These are phyloP conservation scores for Cossypha heuglini DNA, from an alignment of 2,797 vertebrate species.

Conservation along the genomic window DNA sequence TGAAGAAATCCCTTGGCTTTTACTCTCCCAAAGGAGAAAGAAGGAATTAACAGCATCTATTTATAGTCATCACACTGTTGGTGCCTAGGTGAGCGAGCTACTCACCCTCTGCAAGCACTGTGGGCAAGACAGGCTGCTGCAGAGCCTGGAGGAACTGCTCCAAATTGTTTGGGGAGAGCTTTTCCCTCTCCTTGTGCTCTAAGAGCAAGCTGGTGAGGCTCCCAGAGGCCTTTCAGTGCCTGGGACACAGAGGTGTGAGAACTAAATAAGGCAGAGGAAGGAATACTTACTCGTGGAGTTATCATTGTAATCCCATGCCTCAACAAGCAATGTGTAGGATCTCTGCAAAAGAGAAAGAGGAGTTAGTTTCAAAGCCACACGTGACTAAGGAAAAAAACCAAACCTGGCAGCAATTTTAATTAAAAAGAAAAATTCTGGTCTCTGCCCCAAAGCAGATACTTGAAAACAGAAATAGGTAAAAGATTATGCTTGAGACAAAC, in stretches of 20 bases:
- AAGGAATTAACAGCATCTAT: neutral
- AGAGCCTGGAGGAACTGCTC: neutral
- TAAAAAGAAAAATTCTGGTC: neutral
- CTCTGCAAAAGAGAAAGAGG: conserved; percentile 82
- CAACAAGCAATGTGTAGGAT: conserved; percentile 95
- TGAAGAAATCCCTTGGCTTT: neutral
- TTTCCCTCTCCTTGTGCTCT: neutral
- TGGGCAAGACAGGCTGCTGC: neutral
- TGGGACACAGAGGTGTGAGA: neutral
- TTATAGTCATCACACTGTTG: neutral
- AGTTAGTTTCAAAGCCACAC: conserved; percentile 50
- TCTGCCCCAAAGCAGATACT: neutral
- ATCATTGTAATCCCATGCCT: conserved; percentile 95
- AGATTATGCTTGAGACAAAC: conserved; percentile 59
- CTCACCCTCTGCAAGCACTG: neutral
- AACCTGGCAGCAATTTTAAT: neutral
- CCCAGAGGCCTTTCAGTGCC: neutral
- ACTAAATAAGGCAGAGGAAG: neutral
- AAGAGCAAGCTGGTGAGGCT: neutral
- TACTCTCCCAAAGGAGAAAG: neutral
- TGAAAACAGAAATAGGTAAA: conserved; percentile 58
- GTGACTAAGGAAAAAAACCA: neutral
- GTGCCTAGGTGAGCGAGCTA: neutral
- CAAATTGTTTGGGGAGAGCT: neutral
- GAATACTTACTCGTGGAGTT: conserved; percentile 89